Percentiles rank a stretch among this genome's conserved stretches.
phyloP scores from a whole-genome alignment of 2,797 vertebrate genomes.

The Phataginus tetradactyla region DNA sequence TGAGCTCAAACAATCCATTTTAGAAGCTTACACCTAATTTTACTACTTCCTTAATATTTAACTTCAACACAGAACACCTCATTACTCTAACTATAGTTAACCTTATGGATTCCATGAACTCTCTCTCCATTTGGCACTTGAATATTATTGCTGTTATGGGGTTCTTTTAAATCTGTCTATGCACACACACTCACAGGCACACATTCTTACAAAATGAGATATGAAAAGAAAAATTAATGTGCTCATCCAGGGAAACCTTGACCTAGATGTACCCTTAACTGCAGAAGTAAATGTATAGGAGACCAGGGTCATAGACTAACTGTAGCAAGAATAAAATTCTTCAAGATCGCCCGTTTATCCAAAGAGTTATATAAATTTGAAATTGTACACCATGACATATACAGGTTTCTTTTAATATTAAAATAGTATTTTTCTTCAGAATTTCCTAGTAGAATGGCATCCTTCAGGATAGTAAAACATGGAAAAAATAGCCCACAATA shows the following conservation, averaged over 20 bases:
- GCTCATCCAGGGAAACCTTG: not conserved
- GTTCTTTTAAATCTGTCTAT: not conserved
- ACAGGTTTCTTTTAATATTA: not conserved
- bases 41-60: not conserved
- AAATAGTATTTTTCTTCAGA: not conserved
- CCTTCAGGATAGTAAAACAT: not conserved
- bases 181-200: not conserved
- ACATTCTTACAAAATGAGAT: not conserved
- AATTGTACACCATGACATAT: not conserved
- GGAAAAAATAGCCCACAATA: not conserved
- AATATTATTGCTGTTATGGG: not conserved
- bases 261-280: not conserved
- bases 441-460: not conserved
- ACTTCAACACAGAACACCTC: not conserved
- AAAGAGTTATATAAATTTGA: not conserved
- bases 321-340: not conserved
- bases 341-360: not conserved
- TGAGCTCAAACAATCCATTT: not conserved
- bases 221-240: not conserved
- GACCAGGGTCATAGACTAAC: not conserved
- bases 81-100: not conserved
- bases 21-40: slow-evolving; percentile 12
- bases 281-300: not conserved
- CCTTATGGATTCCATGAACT: not conserved
- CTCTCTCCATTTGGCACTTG: not conserved